Base-by-base conservation (phyloP, 2,888 invertebrate species). In the Cristatella mucedo region DNA sequence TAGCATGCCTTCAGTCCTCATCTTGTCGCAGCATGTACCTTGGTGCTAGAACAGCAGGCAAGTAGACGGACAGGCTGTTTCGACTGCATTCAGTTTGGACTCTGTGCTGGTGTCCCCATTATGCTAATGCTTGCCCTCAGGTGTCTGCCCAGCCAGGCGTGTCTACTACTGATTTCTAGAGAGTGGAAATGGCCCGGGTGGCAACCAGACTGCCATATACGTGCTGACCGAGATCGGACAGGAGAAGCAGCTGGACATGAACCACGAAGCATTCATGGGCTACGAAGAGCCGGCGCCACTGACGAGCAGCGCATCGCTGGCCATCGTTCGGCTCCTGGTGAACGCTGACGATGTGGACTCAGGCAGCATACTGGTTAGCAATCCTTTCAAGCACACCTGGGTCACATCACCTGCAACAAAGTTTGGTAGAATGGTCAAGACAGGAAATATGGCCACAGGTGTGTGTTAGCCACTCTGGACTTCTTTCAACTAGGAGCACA, bases 241-340 rank as follows among this genome's bases (percentile, higher is more conserved):
- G 18, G 36, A 36, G 18, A 36, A 36, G 24, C 36, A 36, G 24
- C 13, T 36, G 18, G 36, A 36, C 19, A 18, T 22, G 5, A 36
- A 36, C 18, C 36, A 36, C 18, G 36, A 36, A 22, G 36, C 21
- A 22, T 36, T 36, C 26, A 36, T 36, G 36, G 36, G 36, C n/a
- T 36, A 36, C 13, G 36, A 36, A 19, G 36, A 36, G 24, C 36
- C 36, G 6, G 18, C 26, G 4, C 36, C 36, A 4, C 13, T 36
- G 18, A 36, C 36, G 13, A 36, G 36, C 24, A 36, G 36, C 24
- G 22, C 36, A 4, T 26, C 24, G 13, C 18, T 36, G 4, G 36
- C 36, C 13, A 13, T 36, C 5, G 36, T 36, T 18, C 36, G 36
- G n/a, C 36, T 36, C 18, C 21, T 36, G 5, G 36, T 36, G 5